Evolutionary conservation across 1,140 invertebrate genomes (phyloP), one percentile per base, ranked within the genome.

Genomic region (Achatina immaculata): DNA sequence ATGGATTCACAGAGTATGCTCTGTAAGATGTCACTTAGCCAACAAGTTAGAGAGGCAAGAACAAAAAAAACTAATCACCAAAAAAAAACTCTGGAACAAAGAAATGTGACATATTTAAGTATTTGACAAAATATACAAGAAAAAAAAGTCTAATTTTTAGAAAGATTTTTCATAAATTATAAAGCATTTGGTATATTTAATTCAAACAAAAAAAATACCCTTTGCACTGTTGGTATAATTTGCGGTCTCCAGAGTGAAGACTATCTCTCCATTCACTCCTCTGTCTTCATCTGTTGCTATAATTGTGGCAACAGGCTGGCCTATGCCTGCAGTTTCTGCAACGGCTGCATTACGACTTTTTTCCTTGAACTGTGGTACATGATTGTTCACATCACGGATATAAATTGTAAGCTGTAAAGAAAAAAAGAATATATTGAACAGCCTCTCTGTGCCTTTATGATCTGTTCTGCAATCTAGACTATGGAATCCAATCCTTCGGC

Each of bases 301-400:
- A 1, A 87, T 72, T 4, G 65, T 74, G 9, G 82, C 84, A 43
- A 88, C 80, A 21, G 36, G 75, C 11, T 36, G 43, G 19, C 82
- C 80, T 9, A 81, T 21, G 16, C 72, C 73, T 58, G 82, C 84
- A 36, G 80, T 88, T 65, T 87, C 87, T 16, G 85, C 78, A 0
- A 85, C 77, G n/a, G 79, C 78, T 74, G 85, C 82, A 1, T 45
- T 74, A 24, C 85, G 83, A 16, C 19, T 31, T 4, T 2, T 11
- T 28, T 80, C 76, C 1, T 11, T 28, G 66, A 88, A 88, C 0
- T 36, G n/a, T 42, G 87, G 87, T 3, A 51, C 28, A 38, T 88
- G 81, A 77, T 88, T 86, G 69, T 88, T 88, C 0, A 80, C 75
- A 79, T 88, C 87, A 6, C 51, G 38, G 0, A 88, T 58, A 7